Percentiles rank a stretch among this genome's conserved stretches.
These are phyloP conservation scores for Diaperis boleti DNA, from an alignment of 2,888 invertebrate genomes.

Conservation along the genomic window DNA sequence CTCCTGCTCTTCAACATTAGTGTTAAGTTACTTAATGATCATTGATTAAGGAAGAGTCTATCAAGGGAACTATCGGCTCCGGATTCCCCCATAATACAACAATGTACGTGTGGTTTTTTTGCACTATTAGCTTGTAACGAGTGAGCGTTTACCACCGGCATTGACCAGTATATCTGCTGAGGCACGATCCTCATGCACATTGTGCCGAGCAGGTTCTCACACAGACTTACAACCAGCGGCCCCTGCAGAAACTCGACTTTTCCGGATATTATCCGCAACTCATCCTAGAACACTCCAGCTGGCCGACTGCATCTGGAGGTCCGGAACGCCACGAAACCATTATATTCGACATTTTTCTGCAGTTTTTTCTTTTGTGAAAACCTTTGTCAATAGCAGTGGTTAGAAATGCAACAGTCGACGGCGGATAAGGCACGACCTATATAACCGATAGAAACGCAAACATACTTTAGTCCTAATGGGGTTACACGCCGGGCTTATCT, in stretches of 20 bases:
- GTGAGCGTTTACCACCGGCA: constrained; percentile 62
- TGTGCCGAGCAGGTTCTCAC: constrained; percentile 61
- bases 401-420: constrained; percentile 52
- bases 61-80: constrained; percentile 50
- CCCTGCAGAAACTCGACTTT: constrained; percentile 46
- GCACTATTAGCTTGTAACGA: constrained; percentile 57
- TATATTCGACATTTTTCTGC: constrained; percentile 55
- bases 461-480: neutral
- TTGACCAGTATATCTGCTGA: constrained; percentile 61
- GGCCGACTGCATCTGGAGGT: constrained; percentile 50
- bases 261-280: constrained; percentile 19
- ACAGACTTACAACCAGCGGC: constrained; percentile 54
- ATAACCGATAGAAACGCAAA: neutral
- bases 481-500: no score
- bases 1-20: neutral
- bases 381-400: constrained; percentile 52
- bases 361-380: constrained; percentile 52
- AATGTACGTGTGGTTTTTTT: constrained; percentile 52
- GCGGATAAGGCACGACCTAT: constrained; percentile 53
- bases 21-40: neutral
- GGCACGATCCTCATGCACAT: constrained; percentile 61
- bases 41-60: constrained; percentile 53
- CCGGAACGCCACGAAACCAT: constrained; percentile 55
- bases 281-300: constrained; percentile 40
- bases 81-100: constrained; percentile 52